phyloP scores from a whole-genome alignment of 2,797 vertebrate species.

The Crenuchus spilurus region DNA sequence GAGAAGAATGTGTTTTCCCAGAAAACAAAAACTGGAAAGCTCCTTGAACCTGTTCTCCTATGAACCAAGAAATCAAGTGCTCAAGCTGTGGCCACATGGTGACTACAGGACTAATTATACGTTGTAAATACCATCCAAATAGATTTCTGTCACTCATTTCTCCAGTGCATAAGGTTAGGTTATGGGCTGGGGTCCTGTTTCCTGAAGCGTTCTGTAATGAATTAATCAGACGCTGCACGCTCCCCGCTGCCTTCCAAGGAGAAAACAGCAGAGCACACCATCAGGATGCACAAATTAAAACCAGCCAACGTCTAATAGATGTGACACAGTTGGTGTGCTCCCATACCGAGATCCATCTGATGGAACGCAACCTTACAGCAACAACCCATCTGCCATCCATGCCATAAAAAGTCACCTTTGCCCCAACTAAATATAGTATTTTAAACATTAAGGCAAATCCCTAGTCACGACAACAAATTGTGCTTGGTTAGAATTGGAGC shows the following conservation, averaged over 20 bases:
- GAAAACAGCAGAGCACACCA: constrained; percentile 16
- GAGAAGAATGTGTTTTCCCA: not conserved
- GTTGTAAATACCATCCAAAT: not conserved
- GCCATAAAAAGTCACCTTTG: constrained; percentile 1
- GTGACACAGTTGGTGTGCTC: constrained; percentile 32
- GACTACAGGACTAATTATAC: not conserved
- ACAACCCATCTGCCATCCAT: constrained; percentile 8
- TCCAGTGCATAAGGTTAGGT: not conserved
- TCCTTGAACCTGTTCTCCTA: not conserved
- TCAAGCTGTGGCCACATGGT: not conserved
- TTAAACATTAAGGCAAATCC: no score
- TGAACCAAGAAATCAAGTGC: not conserved
- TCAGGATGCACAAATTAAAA: constrained; percentile 48
- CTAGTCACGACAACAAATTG: no score
- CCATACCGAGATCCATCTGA: constrained; percentile 47
- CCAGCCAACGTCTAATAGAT: constrained; percentile 55
- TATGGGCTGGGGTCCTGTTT: not conserved
- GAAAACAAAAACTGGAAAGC: not conserved
- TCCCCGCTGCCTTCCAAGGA: constrained; percentile 29
- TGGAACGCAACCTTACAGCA: constrained; percentile 42
- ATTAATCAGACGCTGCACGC: constrained; percentile 38
- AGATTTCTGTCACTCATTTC: constrained; percentile 7
- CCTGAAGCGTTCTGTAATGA: constrained; percentile 13
- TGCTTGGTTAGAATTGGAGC: no score
- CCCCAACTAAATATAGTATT: not conserved